Evolutionary conservation across 2,888 invertebrate genomes (phyloP).

Genomic region (Drosophila testacea): DNA sequence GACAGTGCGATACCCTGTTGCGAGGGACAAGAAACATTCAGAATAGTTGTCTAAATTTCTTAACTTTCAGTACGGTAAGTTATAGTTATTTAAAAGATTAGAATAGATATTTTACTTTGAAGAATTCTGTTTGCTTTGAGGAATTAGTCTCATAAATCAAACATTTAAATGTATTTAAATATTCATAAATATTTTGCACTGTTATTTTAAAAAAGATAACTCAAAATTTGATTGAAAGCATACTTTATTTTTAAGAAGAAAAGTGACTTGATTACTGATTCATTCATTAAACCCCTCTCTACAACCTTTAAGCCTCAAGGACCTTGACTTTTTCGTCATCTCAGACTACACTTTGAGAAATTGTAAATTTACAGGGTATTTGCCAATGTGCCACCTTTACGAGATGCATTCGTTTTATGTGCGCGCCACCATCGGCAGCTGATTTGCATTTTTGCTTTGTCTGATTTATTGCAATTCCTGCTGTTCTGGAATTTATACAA

Average conservation of each 20-base stretch:
- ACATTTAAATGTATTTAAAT: no score
- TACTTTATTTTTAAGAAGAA: no score
- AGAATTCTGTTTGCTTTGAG: no score
- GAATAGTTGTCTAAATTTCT: no score
- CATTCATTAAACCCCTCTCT: neutral
- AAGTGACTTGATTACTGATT: no score
- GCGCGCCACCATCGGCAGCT: slow-evolving; percentile 17
- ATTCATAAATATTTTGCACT: no score
- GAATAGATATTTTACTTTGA: no score
- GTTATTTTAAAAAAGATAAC: no score
- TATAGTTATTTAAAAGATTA: no score
- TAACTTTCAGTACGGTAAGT: no score
- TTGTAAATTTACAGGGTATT: slow-evolving; percentile 18
- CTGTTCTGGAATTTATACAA: slow-evolving; percentile 55
- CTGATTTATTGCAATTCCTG: slow-evolving; percentile 70
- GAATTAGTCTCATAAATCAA: no score
- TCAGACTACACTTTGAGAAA: neutral
- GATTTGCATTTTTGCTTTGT: slow-evolving; percentile 72
- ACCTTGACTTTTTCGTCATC: neutral
- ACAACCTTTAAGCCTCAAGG: neutral
- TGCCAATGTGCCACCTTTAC: slow-evolving; percentile 31
- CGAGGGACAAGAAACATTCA: neutral
- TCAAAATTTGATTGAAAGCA: no score
- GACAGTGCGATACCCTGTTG: slow-evolving; percentile 2
- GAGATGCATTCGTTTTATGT: slow-evolving; percentile 36